phyloP scores from a whole-genome alignment of 2,888 invertebrate species.

The Drosophila prostipennis region DNA sequence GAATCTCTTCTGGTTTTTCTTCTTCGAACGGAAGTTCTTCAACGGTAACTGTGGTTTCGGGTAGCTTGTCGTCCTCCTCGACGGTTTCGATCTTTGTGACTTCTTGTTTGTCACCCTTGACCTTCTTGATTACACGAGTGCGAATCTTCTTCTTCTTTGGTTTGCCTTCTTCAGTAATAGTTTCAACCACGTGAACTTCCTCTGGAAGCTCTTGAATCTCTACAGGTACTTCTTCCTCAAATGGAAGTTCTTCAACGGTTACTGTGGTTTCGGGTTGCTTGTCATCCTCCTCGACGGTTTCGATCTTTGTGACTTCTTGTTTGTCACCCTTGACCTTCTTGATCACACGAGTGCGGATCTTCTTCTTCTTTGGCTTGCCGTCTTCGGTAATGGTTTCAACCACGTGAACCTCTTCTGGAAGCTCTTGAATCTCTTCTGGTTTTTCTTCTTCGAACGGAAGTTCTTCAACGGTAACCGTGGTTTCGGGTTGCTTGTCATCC shows the following conservation, averaged over 20 bases:
- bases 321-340: constrained; percentile 41
- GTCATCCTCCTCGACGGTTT: constrained; percentile 41
- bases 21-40: not conserved
- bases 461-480: constrained; percentile 42
- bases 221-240: constrained; percentile 12
- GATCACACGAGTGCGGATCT: constrained; percentile 43
- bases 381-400: constrained; percentile 28
- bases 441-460: not conserved
- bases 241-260: constrained; percentile 27
- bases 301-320: constrained; percentile 40
- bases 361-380: constrained; percentile 43
- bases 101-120: constrained; percentile 45
- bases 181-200: constrained; percentile 19
- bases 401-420: constrained; percentile 38
- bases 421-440: constrained; percentile 29
- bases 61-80: constrained; percentile 35
- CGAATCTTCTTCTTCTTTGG: constrained; percentile 7
- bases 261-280: constrained; percentile 31
- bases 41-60: not conserved
- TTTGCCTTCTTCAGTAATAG: constrained; percentile 1
- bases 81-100: constrained; percentile 48
- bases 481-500: constrained; percentile 41
- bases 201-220: constrained; percentile 36
- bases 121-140: constrained; percentile 19
- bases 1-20: not conserved